phyloP scores from a whole-genome alignment of 2,888 invertebrate species.

The Ophonus ardosiacus region DNA sequence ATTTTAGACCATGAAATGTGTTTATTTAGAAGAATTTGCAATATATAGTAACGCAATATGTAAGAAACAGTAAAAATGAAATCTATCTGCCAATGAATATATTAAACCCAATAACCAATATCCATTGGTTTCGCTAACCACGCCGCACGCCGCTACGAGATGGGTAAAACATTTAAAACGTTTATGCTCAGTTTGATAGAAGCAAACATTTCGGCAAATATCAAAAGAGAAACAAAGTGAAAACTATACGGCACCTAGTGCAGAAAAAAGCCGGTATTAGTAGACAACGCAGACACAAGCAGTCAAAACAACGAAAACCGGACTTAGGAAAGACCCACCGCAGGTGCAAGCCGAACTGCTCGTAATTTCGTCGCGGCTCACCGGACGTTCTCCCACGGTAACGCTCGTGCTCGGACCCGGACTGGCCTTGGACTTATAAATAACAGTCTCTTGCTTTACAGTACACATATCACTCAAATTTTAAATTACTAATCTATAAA shows the following conservation, averaged over 20 bases:
- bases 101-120: constrained; percentile 18
- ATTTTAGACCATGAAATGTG: too few relatives aligned
- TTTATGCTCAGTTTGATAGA: not conserved
- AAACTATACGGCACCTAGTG: constrained; percentile 9
- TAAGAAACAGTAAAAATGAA: too few relatives aligned
- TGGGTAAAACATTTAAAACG: not conserved
- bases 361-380: constrained; percentile 20
- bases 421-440: constrained; percentile 13
- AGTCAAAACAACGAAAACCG: constrained; percentile 37
- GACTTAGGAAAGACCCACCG: constrained; percentile 26
- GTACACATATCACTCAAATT: too few relatives aligned
- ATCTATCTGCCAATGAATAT: too few relatives aligned
- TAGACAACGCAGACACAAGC: not conserved
- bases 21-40: too few relatives aligned
- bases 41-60: too few relatives aligned
- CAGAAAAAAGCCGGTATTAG: constrained; percentile 5
- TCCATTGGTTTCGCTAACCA: not conserved
- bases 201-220: constrained; percentile 31
- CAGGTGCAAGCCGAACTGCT: constrained; percentile 15
- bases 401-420: not conserved
- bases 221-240: constrained; percentile 15
- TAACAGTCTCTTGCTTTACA: not conserved
- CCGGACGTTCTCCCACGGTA: constrained; percentile 24
- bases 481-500: too few relatives aligned
- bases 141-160: not conserved